Base-by-base conservation (phyloP, 1,140 invertebrate genomes). In the Acyrthosiphon pisum region DNA sequence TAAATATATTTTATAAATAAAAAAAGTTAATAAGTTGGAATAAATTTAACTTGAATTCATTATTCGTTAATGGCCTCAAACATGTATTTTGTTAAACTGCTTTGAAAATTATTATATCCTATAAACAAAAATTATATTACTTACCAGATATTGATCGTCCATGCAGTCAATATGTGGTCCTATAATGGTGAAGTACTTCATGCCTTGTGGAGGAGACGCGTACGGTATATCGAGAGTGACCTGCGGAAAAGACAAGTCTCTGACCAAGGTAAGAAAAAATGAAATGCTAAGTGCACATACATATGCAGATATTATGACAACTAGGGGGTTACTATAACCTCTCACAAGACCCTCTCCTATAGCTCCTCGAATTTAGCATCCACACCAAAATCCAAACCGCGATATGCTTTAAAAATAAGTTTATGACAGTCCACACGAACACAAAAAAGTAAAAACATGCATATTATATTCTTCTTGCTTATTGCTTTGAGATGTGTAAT, bases 111-210 rank as follows among this genome's bases (percentile, higher is more conserved):
- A 18, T 76, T 18, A 6, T n/a, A 76, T 76, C 60, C 1, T 11
- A 68, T 56, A 50, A 18, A 26, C 26, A 7, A 68, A 23, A 6
- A 37, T 35, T 9, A 83, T 46, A 46, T 86, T 30, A 95, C 95
- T 96, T 95, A 98, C 97, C 96, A 98, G 95, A 95, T 97, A 98
- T 95, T 98, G 97, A 94, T 98, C 97, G 93, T 98, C 97, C 97
- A 98, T 98, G 94, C 97, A 98, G 95, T 98, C 97, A 94, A 98
- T 98, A 94, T 98, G 97, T 26, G 97, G 97, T 35, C 97, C 97
- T 94, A 98, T 97, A 60, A 98, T 96, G 2, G 97, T 98, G 95
- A 98, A 98, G 95, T 98, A 98, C 95, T 98, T 98, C 95, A 98
- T 97, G 6, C 97, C 97, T 95, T 98, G 97, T 0, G 97, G 97